phyloP scores from a whole-genome alignment of 2,797 vertebrate genomes.

The Zalophus californianus region DNA sequence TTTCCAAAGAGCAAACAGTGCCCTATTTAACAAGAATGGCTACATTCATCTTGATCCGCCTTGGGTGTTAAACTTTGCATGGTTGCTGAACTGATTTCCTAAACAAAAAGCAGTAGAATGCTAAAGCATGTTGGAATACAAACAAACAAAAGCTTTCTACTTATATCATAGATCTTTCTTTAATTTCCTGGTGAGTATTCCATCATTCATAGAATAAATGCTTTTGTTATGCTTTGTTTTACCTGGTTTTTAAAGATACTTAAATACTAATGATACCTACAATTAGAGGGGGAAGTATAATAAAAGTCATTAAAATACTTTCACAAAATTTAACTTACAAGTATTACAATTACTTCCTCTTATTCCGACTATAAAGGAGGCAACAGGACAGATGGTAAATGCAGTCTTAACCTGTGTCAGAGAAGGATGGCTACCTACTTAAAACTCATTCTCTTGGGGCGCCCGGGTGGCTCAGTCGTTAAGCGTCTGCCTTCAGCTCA shows the following conservation, averaged over 20 bases:
- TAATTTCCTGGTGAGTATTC: background rate
- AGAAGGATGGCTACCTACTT: background rate
- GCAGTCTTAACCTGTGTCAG: background rate
- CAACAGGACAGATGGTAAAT: background rate
- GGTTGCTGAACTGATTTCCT: conserved; percentile 62
- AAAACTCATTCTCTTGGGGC: background rate
- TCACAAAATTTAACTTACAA: conserved; percentile 14
- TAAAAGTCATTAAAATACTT: background rate
- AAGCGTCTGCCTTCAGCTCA: too few species aligned
- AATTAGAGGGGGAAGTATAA: background rate
- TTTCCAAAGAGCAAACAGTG: conserved; percentile 58
- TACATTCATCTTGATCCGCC: conserved; percentile 70
- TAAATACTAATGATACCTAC: background rate
- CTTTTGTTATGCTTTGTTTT: background rate
- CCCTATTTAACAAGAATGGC: conserved; percentile 74
- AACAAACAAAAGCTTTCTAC: background rate
- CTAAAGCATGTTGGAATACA: background rate
- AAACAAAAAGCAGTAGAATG: conserved; percentile 54
- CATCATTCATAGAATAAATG: background rate
- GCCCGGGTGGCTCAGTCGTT: too few species aligned
- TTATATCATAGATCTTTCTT: background rate
- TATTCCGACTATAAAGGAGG: background rate
- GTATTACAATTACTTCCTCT: background rate
- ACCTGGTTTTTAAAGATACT: background rate
- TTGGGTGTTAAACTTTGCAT: conserved; percentile 21